Base-by-base conservation (phyloP, 2,113 vertebrate genomes). In the Myxocyprinus asiaticus region DNA sequence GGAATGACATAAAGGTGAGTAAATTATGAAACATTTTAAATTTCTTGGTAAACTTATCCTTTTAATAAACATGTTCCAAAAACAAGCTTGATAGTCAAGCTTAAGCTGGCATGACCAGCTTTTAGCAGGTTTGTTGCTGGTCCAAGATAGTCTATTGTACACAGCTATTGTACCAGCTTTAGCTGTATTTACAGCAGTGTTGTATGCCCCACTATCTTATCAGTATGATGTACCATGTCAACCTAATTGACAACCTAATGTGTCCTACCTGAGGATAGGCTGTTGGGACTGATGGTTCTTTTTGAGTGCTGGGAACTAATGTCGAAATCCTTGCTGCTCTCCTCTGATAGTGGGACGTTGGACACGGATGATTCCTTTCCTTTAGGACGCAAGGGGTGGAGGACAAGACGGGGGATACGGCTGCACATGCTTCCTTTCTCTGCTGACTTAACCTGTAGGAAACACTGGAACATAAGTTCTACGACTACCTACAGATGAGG, bases 271-370 rank as follows among this genome's bases (percentile, higher is more conserved):
- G 97, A 98, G 87, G 94, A 98, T 86, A 95, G 98, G 88, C 96
- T 97, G 91, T 96, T 96, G 87, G 95, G 96, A 91, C 97, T 98
- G 88, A 96, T 86, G 66, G 96, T 96, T 88, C 95, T 92, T 22
- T 94, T 94, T 9, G 96, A 97, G 75, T 92, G 91, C 55, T 93
- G 94, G 0, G 95, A 95, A 85, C 94, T 95, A 74, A 94, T 86
- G 83, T 95, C 94, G 83, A 94, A 95, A 71, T 96, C 95, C 86
- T 93, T 93, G 85, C 94, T 95, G 56, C 98, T 96, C 85, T 98
- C 96, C 85, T 96, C 96, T 1, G 96, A 98, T 71, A 95, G 92
- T 12, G 94, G 95, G 8, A 95, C 95, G 61, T 96, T 95, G 0
- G 96, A 96, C 66, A 93, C 87, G 0, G 94, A 94, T 0, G 88